A percentile compares a stretch with the other conserved stretches of the same genome.
Evolutionary conservation across 2,797 vertebrate species (phyloP).

Genomic region (Poecile montanus): DNA sequence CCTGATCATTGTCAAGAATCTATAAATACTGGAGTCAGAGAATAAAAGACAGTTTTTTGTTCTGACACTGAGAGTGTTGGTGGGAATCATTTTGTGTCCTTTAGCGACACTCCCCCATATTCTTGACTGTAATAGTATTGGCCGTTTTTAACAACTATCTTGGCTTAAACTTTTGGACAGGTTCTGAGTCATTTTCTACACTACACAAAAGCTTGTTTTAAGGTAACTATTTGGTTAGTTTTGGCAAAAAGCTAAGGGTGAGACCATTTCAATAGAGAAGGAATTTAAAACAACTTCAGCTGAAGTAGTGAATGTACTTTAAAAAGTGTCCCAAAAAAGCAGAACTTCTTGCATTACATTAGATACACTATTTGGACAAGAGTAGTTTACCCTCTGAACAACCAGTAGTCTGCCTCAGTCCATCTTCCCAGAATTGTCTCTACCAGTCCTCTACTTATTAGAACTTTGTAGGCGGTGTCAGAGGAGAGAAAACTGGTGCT

Average conservation of each 20-base stretch:
- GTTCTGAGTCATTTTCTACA: background rate
- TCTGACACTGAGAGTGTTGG: too few species aligned
- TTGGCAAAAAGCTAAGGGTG: background rate
- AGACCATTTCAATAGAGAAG: background rate
- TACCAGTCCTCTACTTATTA: background rate
- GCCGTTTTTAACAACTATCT: background rate
- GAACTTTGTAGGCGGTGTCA: background rate
- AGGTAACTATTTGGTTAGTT: background rate
- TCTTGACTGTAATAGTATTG: background rate
- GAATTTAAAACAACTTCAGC: background rate
- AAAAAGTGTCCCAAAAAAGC: background rate
- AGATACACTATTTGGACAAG: background rate
- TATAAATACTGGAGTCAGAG: too few species aligned
- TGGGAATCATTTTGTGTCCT: too few species aligned
- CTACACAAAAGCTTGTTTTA: background rate
- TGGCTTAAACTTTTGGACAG: background rate
- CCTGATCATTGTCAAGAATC: too few species aligned
- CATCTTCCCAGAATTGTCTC: background rate
- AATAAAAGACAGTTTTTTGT: too few species aligned
- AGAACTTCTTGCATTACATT: background rate
- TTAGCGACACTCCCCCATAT: background rate
- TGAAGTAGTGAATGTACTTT: background rate
- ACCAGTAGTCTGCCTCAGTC: background rate
- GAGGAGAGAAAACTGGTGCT: background rate
- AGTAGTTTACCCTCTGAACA: background rate